These are phyloP conservation scores for Anorthoa munda DNA, from an alignment of 2,888 invertebrate species.

Conservation along the genomic window DNA sequence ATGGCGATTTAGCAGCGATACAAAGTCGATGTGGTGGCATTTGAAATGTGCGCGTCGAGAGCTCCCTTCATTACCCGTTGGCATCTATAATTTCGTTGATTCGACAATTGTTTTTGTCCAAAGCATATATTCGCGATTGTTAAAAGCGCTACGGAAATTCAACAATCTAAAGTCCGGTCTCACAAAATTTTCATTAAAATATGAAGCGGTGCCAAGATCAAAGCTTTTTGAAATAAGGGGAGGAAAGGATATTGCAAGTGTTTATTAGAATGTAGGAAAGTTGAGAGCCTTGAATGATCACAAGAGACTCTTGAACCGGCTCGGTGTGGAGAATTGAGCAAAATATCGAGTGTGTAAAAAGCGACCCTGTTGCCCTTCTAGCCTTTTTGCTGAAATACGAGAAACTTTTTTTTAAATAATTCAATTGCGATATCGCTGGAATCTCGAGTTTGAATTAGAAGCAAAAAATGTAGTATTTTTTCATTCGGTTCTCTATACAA, in stretches of 20 bases:
- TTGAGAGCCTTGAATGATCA: conserved; percentile 58
- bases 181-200: conserved; percentile 36
- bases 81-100: conserved; percentile 30
- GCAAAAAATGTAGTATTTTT: background rate
- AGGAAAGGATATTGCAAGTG: conserved; percentile 54
- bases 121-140: conserved; percentile 8
- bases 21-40: background rate
- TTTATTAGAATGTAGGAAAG: conserved; percentile 60
- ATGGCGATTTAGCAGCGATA: conserved; percentile 4
- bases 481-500: no score
- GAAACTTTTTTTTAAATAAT: background rate
- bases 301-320: conserved; percentile 58
- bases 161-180: conserved; percentile 1
- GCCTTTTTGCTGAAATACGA: conserved; percentile 15
- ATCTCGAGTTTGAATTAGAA: background rate
- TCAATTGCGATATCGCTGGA: background rate
- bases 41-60: conserved; percentile 8
- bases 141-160: conserved; percentile 19
- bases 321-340: conserved; percentile 47
- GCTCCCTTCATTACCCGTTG: conserved; percentile 27
- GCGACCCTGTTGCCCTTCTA: conserved; percentile 44
- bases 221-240: conserved; percentile 37
- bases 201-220: conserved; percentile 37
- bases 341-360: conserved; percentile 57
- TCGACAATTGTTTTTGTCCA: conserved; percentile 28